phyloP scores from a whole-genome alignment of 2,888 invertebrate species.

The Ligdia adustata region DNA sequence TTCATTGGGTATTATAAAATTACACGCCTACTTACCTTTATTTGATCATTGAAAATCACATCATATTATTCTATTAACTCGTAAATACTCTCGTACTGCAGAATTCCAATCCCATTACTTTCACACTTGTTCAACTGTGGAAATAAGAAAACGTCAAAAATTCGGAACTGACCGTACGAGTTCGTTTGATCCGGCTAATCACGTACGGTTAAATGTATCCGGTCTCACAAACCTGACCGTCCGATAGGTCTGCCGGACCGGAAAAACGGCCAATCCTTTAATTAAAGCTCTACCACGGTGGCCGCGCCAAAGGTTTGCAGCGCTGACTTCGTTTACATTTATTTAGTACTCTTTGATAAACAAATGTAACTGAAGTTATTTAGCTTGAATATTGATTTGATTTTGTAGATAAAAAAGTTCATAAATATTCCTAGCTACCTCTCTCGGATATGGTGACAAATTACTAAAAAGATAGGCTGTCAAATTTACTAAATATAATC shows the following conservation, averaged over 20 bases:
- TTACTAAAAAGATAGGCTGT: no score
- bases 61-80: no score
- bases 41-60: no score
- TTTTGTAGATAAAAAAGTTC: no score
- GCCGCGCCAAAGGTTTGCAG: constrained; percentile 48
- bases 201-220: constrained; percentile 42
- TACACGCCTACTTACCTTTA: no score
- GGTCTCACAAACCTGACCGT: constrained; percentile 22
- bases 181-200: constrained; percentile 70
- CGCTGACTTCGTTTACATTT: constrained; percentile 11
- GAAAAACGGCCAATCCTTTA: constrained; percentile 69
- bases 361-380: no score
- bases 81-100: no score
- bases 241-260: constrained; percentile 16
- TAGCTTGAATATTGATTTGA: no score
- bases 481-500: no score
- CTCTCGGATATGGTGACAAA: no score
- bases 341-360: constrained; percentile 30
- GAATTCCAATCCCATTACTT: constrained; percentile 7
- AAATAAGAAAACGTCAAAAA: constrained; percentile 48
- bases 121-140: background rate
- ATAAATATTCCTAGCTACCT: no score
- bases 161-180: constrained; percentile 46
- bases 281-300: constrained; percentile 55
- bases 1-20: no score